Base-by-base conservation (phyloP, 2,113 vertebrate species). In the Aphyosemion australe region DNA sequence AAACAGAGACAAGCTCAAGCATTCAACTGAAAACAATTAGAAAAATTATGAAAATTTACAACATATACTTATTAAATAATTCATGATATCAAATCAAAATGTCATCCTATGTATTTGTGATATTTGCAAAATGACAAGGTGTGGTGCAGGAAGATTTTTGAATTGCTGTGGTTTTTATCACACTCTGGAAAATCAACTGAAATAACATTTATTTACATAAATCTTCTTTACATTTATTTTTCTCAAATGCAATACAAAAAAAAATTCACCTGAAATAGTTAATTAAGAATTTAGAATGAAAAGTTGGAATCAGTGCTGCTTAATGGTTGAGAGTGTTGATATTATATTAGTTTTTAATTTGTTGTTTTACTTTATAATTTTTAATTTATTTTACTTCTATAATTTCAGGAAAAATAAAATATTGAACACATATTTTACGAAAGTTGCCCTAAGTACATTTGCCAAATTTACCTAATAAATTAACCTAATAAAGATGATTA, bases 21-120 rank as follows among this genome's bases (percentile, higher is more conserved):
- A 59, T 45, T 65, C 47, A 48, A 1, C 51, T 41, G 20, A 61
- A 18, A 61, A 62, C 57, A 20, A 53, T 58, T 6, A 20, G 16
- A 26, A 39, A 11, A 48, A 37, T 2, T 5, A 37, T 8, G 34
- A 7, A 48, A 9, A 66, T 51, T 51, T 12, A 10, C 12, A 51
- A 51, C 49, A 13, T 48, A 19, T 19, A 48, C 46, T 11, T 48
- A 4, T 48, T 48, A 19, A 46, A 45, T 46, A 7, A n/a, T n/a
- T 46, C 2, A 15, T 46, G 45, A 16, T n/a, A 46, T 46, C 45
- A 46, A 46, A 19, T 48, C 7, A 48, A 48, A 19, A 48, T 19
- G 46, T 2, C n/a, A 46, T 8, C 16, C 2, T 46, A 8, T n/a
- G 45, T 46, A 46, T 15, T 45, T 45, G 45, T 42, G 12, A 13